Base-by-base conservation (phyloP, 2,113 vertebrate genomes). In the Brienomyrus brachyistius region DNA sequence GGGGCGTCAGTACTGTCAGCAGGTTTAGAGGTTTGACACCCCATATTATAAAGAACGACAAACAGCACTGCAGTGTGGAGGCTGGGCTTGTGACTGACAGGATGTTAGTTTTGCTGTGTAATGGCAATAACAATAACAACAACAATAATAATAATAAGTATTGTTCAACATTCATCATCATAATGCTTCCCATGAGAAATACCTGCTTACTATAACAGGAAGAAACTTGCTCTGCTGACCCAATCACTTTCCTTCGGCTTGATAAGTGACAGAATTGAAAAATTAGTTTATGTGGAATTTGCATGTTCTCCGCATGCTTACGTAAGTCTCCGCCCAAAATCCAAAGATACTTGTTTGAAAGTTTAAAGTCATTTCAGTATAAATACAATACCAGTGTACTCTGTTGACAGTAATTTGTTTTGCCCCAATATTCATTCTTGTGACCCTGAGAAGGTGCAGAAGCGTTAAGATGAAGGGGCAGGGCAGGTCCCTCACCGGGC, bases 401-500 rank as follows among this genome's bases (percentile, higher is more conserved):
- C 4, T 19, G 70, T 17, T 80, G 17, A 19, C 15, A 80, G 5
- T 40, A 43, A 1, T 80, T 7, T 43, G 74, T 80, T 43, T 40
- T 15, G 15, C 51, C 13, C 23, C 19, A 45, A 59, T 21, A 31
- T 56, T 56, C 9, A 45, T 40, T 35, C n/a, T n/a, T 23, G 47
- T 19, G 52, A 88, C 31, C 15, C 35, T 8, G 27, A 43, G 5
- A 88, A 19, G 52, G 86, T 40, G 35, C 31, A 40, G 35, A 6
- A 43, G 40, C 10, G 8, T 8, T 23, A 45, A 10, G 7, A 47
- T n/a, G 45, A n/a, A 84, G 8, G 31, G 11, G 13, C 17, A 1
- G 17, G 23, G n/a, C 21, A 31, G 59, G 27, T 50, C 86, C 40
- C 84, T 50, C 94, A 98, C 97, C 96, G 70, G 94, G 95, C 2